phyloP scores from a whole-genome alignment of 2,113 vertebrate species.

The Holacanthus passer region DNA sequence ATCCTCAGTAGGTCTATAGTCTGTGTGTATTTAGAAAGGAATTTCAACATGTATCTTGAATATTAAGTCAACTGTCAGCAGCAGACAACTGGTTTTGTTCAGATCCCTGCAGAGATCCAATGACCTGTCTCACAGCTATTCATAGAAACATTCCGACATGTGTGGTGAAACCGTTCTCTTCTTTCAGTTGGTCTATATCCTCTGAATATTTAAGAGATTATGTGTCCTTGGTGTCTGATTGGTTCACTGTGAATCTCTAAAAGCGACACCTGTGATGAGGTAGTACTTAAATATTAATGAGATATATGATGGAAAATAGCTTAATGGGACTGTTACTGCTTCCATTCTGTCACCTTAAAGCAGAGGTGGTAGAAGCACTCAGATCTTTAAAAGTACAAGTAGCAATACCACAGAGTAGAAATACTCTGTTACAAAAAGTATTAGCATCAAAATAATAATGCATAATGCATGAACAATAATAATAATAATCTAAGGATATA shows the following conservation, averaged over 20 bases:
- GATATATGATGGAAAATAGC: neutral
- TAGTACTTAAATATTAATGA: neutral
- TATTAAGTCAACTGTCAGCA: slow-evolving; percentile 65
- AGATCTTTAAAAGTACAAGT: too few relatives aligned
- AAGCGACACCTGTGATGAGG: slow-evolving; percentile 31
- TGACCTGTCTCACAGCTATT: slow-evolving; percentile 70
- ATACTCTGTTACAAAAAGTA: neutral
- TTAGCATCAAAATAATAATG: neutral
- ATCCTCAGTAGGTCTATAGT: neutral
- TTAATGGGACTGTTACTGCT: neutral
- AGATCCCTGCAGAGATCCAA: slow-evolving; percentile 56
- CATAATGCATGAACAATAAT: too few relatives aligned
- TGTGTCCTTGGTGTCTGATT: slow-evolving; percentile 29
- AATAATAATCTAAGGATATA: too few relatives aligned
- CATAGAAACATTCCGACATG: slow-evolving; percentile 63
- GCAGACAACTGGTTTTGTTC: slow-evolving; percentile 72
- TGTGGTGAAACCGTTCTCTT: slow-evolving; percentile 47
- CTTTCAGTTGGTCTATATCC: slow-evolving; percentile 37
- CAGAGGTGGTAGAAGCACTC: neutral
- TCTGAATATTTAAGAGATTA: slow-evolving; percentile 38
- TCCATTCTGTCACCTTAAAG: neutral
- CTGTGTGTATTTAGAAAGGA: slow-evolving; percentile 46
- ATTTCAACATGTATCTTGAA: slow-evolving; percentile 47
- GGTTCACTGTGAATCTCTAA: neutral
- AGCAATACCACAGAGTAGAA: too few relatives aligned